Percentiles rank a stretch among this genome's conserved stretches.
Evolutionary conservation across 2,113 vertebrate species (phyloP).

Genomic region (Hassar affinis): DNA sequence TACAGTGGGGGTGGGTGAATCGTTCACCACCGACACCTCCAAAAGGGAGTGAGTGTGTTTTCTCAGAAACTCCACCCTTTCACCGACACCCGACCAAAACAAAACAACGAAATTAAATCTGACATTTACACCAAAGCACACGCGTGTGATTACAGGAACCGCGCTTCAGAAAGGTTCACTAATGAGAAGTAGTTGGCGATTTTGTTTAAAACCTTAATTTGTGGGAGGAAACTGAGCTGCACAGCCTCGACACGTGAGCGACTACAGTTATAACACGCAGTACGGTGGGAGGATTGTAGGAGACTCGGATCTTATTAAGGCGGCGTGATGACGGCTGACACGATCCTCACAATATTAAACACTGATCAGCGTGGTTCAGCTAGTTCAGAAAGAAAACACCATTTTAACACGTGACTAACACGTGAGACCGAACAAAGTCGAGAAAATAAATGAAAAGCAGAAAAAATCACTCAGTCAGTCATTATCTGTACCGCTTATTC

Average conservation of each 20-base stretch:
- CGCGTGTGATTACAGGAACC: conserved; percentile 16
- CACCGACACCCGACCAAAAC: not conserved
- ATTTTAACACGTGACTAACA: not conserved
- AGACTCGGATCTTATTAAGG: not conserved
- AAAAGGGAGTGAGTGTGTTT: not conserved
- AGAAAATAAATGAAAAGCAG: no score
- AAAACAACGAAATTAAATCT: not conserved
- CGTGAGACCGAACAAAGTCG: no score
- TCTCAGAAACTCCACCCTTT: conserved; percentile 23
- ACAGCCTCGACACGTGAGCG: not conserved
- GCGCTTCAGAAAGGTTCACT: not conserved
- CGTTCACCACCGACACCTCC: conserved; percentile 11
- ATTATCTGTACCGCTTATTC: no score
- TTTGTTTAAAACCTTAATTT: not conserved
- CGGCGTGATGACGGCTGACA: not conserved
- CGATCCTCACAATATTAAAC: not conserved
- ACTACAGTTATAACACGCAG: not conserved
- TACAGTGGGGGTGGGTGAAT: not conserved
- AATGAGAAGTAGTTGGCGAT: not conserved
- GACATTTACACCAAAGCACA: not conserved
- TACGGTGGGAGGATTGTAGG: no score
- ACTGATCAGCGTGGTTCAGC: not conserved
- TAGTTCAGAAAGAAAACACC: not conserved
- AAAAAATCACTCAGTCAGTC: no score
- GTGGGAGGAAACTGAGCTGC: not conserved